Percentiles rank a stretch among this genome's conserved stretches.
These are phyloP conservation scores for Porphyrio hochstetteri DNA, from an alignment of 2,113 vertebrate species.

Conservation along the genomic window DNA sequence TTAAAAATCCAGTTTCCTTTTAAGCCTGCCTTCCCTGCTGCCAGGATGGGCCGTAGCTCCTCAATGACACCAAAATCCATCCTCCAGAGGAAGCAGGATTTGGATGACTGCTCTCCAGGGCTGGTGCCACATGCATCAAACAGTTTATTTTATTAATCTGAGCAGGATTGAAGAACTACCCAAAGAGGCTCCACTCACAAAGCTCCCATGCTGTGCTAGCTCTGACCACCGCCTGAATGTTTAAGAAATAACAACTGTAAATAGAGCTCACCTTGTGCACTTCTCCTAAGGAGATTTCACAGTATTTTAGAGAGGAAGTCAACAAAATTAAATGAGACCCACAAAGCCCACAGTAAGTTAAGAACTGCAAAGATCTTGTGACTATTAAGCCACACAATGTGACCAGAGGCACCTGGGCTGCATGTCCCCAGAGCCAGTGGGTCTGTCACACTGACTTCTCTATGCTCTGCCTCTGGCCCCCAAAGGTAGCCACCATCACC, in stretches of 20 bases:
- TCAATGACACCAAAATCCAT: background rate
- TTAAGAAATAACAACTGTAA: background rate
- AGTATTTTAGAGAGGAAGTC: background rate
- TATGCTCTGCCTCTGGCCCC: background rate
- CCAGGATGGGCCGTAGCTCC: background rate
- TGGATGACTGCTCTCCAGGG: background rate
- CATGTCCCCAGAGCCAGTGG: background rate
- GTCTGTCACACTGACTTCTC: background rate
- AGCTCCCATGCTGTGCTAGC: background rate
- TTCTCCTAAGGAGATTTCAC: background rate
- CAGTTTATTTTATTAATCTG: background rate
- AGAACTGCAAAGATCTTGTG: background rate
- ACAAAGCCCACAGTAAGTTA: background rate
- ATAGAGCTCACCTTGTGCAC: background rate
- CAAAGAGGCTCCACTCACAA: background rate
- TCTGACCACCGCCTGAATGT: background rate
- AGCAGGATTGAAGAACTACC: background rate
- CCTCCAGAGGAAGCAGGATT: background rate
- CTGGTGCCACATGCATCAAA: background rate
- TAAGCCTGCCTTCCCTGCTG: background rate
- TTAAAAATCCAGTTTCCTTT: background rate
- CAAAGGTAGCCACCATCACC: accelerated
- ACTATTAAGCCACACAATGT: accelerated
- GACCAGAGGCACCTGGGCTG: background rate
- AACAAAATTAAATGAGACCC: background rate